Evolutionary conservation across 2,888 invertebrate species (phyloP), one percentile per base, ranked within the genome.

Genomic region (Polietes domitor): DNA sequence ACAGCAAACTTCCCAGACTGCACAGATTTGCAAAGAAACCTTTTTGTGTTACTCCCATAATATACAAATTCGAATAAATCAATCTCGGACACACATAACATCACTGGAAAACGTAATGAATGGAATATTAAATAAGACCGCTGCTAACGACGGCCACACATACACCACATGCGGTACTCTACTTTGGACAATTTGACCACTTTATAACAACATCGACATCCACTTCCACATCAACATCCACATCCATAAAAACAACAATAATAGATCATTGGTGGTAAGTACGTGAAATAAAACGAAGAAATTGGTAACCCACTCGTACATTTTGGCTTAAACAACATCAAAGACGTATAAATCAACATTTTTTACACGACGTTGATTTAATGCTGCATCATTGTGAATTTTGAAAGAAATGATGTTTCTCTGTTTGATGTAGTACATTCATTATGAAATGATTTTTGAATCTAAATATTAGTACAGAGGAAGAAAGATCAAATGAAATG

Each of bases 311-410:
- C 7, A n/a, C 24, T 12, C 15, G 12, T 26, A 61, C 28, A 61
- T 61, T 63, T 63, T 43, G 50, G 37, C 19, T 41, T 37, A 72
- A 72, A 37, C 55, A 24, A 47, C 28, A 21, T 47, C 28, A 10
- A 47, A 21, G 21, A 32, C 43, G 24, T 55, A 68, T 76, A 68
- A 68, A 76, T 76, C 76, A 68, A 68, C n/a, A 9, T 43, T 63
- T 15, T 7, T 37, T 73, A 47, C 12, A 53, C 7, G 53, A 6
- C 24, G 21, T 41, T 19, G 7, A 12, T 43, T 43, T 76, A 68
- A 55, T 55, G 55, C 76, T 55, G 37, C 19, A 24, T 55, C 65
- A 76, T 65, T 17, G 68, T 76, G 53, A 68, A 53, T 21, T 41
- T 76, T 53, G 24, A 55, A 37, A 37, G 53, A 9, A 28, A 55